A percentile compares a stretch with the other conserved stretches of the same genome.
Evolutionary conservation across 2,797 vertebrate species (phyloP).

Genomic region (Hippoglossus hippoglossus): DNA sequence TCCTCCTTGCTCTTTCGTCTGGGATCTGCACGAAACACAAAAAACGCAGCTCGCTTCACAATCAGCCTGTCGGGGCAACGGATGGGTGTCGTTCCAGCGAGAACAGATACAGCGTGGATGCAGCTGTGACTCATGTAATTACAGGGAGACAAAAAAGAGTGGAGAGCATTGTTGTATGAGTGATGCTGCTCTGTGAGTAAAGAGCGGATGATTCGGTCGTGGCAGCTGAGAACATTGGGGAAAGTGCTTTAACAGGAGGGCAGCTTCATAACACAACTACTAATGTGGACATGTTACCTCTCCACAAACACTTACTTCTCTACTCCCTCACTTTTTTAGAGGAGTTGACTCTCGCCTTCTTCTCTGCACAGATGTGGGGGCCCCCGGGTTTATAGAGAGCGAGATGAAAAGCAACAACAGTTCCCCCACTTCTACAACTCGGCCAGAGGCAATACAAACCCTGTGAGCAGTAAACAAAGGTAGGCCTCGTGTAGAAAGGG

Average conservation of each 20-base stretch:
- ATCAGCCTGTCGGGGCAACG: conserved; percentile 67
- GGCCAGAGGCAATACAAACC: conserved; percentile 33
- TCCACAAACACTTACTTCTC: conserved; percentile 7
- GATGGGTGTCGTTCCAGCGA: conserved; percentile 25
- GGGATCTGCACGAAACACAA: conserved; percentile 16
- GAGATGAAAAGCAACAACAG: conserved; percentile 33
- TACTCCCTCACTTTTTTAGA: background rate
- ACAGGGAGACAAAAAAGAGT: conserved; percentile 60
- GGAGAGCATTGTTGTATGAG: conserved; percentile 52
- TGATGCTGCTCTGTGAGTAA: conserved; percentile 34
- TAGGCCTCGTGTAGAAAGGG: conserved; percentile 49
- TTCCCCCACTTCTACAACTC: conserved; percentile 2
- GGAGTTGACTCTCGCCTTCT: conserved; percentile 19
- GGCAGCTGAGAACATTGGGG: conserved; percentile 27
- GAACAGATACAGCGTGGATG: conserved; percentile 40
- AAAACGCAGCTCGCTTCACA: conserved; percentile 29
- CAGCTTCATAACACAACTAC: conserved; percentile 19
- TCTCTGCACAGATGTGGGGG: conserved; percentile 15
- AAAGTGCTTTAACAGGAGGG: background rate
- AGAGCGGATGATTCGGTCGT: conserved; percentile 32
- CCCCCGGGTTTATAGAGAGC: conserved; percentile 5
- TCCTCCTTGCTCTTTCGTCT: conserved; percentile 10
- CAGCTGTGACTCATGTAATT: conserved; percentile 78
- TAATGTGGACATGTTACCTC: background rate
- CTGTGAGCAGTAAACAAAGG: conserved; percentile 61